phyloP scores from a whole-genome alignment of 2,797 vertebrate species.

The Sphaeramia orbicularis region DNA sequence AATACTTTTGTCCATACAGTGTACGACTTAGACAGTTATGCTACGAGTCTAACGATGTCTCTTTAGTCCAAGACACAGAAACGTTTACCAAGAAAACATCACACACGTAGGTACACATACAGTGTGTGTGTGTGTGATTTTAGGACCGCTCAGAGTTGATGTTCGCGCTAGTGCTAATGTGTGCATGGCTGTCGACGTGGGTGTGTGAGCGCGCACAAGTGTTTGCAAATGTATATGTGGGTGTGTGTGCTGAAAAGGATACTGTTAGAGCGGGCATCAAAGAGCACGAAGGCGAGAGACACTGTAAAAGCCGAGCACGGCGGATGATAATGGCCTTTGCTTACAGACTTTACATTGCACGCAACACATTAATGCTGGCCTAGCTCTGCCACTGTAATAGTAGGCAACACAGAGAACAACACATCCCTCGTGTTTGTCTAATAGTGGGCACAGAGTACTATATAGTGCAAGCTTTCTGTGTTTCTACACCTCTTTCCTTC shows the following conservation, averaged over 20 bases:
- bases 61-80: not conserved
- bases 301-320: slow-evolving; percentile 55
- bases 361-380: slow-evolving; percentile 64
- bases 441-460: slow-evolving; percentile 31
- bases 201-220: not conserved
- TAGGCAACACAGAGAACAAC: slow-evolving; percentile 37
- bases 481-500: slow-evolving; percentile 31
- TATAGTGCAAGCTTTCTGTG: slow-evolving; percentile 17
- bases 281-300: slow-evolving; percentile 54
- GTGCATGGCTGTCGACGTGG: slow-evolving; percentile 15
- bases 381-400: slow-evolving; percentile 50
- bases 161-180: not conserved
- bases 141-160: not conserved
- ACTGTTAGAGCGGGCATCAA: slow-evolving; percentile 41
- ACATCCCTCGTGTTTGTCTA: slow-evolving; percentile 45
- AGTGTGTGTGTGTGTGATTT: slow-evolving; percentile 11
- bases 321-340: slow-evolving; percentile 70
- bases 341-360: slow-evolving; percentile 66
- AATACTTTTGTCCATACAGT: too few species aligned
- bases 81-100: slow-evolving; percentile 25
- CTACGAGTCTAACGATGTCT: not conserved
- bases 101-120: not conserved
- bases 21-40: too few species aligned
- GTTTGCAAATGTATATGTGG: slow-evolving; percentile 18
- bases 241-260: slow-evolving; percentile 31